Conservation (phyloP, 2,113 vertebrate genomes). For the Engystomops pustulosus region DNA sequence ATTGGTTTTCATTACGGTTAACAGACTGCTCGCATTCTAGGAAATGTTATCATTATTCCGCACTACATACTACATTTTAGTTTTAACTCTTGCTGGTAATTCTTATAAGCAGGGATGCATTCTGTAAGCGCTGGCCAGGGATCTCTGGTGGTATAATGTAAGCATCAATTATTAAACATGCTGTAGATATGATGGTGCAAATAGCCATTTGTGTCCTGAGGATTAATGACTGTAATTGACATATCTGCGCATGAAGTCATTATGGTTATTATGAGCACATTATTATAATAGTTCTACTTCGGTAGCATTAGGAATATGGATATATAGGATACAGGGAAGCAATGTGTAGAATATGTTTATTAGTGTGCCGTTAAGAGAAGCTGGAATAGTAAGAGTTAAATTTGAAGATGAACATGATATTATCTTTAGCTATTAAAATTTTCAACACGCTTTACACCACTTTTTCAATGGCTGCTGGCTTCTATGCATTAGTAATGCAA, state of each 20-base stretch:
- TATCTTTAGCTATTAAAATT: background rate
- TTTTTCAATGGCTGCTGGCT: background rate
- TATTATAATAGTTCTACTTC: background rate
- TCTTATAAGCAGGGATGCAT: background rate
- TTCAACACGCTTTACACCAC: background rate
- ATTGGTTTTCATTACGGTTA: constrained; percentile 44
- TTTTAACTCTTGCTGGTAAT: constrained; percentile 8
- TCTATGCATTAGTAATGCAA: background rate
- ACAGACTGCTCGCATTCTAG: constrained; percentile 22
- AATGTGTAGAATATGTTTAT: background rate
- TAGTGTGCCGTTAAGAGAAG: background rate
- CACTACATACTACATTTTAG: background rate
- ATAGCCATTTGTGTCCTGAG: background rate
- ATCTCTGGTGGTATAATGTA: background rate
- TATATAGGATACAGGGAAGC: background rate
- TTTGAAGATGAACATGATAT: background rate
- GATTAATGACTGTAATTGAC: background rate
- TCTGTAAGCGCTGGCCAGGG: background rate
- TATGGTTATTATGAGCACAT: background rate
- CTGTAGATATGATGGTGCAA: background rate
- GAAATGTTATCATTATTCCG: background rate
- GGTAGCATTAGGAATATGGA: background rate
- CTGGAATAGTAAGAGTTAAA: background rate
- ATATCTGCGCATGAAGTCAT: background rate
- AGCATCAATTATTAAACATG: background rate